Percentiles rank a stretch among this genome's conserved stretches.
phyloP scores from a whole-genome alignment of 1,140 invertebrate genomes.

The Steinernema feltiae region DNA sequence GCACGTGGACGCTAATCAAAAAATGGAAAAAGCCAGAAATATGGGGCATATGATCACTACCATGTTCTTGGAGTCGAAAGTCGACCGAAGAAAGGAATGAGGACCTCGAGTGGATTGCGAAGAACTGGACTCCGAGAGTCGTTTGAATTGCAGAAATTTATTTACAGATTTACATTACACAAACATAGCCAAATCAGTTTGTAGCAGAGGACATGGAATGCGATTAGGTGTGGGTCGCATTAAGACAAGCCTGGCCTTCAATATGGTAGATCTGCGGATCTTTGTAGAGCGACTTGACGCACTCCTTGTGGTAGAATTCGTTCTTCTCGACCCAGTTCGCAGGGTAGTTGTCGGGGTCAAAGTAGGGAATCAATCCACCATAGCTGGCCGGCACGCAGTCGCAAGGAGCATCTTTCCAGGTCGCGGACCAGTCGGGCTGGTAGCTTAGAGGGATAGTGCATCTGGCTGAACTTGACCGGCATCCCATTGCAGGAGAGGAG shows the following conservation, averaged over 20 bases:
- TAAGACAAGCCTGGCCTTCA: constrained; percentile 32
- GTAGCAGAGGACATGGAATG: no score
- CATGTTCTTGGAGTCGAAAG: neutral
- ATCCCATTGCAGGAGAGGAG: constrained; percentile 48
- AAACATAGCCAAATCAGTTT: no score
- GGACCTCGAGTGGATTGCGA: neutral
- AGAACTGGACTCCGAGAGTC: neutral
- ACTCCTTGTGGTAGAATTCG: constrained; percentile 25
- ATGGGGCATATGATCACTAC: neutral
- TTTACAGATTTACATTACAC: neutral
- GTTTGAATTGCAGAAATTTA: neutral
- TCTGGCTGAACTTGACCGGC: neutral
- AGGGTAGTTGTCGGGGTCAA: constrained; percentile 39
- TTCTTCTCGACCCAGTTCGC: constrained; percentile 33
- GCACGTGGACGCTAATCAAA: neutral
- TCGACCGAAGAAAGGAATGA: neutral
- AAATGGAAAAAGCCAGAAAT: constrained; percentile 1
- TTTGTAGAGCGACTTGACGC: constrained; percentile 31
- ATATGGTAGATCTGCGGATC: constrained; percentile 39
- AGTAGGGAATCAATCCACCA: constrained; percentile 38
- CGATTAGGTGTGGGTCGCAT: constrained; percentile 23
- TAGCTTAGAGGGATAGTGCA: constrained; percentile 32
- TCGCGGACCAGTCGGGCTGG: constrained; percentile 38
- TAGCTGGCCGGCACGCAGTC: constrained; percentile 41
- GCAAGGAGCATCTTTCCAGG: constrained; percentile 42